These are phyloP conservation scores for Didymodactylos carnosus DNA, from an alignment of 2,888 invertebrate species.

Conservation along the genomic window DNA sequence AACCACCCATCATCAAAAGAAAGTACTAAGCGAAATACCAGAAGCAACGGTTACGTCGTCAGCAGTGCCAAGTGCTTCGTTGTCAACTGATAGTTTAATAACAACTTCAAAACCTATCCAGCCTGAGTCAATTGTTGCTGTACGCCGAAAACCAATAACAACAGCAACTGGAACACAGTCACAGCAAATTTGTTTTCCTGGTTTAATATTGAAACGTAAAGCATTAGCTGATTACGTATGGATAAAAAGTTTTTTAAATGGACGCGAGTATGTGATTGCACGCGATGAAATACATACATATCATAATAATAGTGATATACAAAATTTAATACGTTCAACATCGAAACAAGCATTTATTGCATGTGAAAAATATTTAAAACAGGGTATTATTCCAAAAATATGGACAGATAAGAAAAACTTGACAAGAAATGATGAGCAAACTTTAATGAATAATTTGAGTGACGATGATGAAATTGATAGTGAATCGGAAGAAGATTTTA, in stretches of 20 bases:
- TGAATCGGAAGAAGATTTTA: constrained; percentile 20
- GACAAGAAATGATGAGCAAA: constrained; percentile 16
- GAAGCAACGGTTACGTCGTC: not conserved
- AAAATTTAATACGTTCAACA: not conserved
- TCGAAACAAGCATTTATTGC: not conserved
- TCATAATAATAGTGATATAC: not conserved
- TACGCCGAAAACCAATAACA: no score
- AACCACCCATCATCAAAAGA: not conserved
- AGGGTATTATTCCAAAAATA: not conserved
- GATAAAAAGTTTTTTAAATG: not conserved
- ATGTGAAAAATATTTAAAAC: not conserved
- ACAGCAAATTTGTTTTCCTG: not conserved
- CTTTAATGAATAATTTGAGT: constrained; percentile 11
- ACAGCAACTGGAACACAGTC: no score
- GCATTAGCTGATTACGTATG: not conserved
- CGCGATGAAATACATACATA: not conserved
- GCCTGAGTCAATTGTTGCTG: not conserved
- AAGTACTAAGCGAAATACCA: not conserved
- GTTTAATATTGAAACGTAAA: not conserved
- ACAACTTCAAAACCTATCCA: no score
- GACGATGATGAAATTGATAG: constrained; percentile 13
- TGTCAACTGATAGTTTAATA: not conserved
- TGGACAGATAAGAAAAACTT: not conserved
- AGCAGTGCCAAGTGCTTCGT: not conserved
- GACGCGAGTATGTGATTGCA: not conserved